Evolutionary conservation across 2,888 invertebrate genomes (phyloP).

Genomic region (Maniola hyperantus): DNA sequence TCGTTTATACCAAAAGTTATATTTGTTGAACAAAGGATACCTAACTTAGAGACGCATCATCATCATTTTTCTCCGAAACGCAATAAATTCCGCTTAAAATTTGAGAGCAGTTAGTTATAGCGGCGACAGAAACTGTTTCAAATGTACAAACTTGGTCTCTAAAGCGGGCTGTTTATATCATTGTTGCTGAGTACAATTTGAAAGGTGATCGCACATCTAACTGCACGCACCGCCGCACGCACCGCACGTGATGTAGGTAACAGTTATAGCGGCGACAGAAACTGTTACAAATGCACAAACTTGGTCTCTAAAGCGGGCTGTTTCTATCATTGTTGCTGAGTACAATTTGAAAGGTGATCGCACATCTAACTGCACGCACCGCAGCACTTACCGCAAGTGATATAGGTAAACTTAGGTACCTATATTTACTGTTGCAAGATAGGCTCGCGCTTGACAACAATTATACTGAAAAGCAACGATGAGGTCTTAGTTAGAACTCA

Average conservation of each 20-base stretch:
- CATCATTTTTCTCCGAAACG: not conserved
- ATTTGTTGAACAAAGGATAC: not conserved
- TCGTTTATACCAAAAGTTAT: too few relatives aligned
- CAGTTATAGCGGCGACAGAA: constrained; percentile 17
- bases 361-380: not conserved
- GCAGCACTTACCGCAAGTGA: too few relatives aligned
- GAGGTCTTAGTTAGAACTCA: too few relatives aligned
- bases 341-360: constrained; percentile 2
- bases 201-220: constrained; percentile 4
- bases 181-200: constrained; percentile 14
- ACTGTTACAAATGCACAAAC: constrained; percentile 28
- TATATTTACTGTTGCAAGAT: too few relatives aligned
- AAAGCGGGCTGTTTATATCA: constrained; percentile 21
- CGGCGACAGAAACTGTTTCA: constrained; percentile 24
- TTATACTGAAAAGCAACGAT: too few relatives aligned
- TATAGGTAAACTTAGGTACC: too few relatives aligned
- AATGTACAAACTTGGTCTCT: constrained; percentile 26
- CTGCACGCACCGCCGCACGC: too few relatives aligned
- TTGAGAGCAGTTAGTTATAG: constrained; percentile 15
- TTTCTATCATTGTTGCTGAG: constrained; percentile 20
- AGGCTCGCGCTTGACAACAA: too few relatives aligned
- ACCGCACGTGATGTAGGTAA: too few relatives aligned
- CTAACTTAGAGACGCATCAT: constrained; percentile 3
- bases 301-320: constrained; percentile 20
- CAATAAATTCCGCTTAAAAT: constrained; percentile 7